phyloP scores from a whole-genome alignment of 2,113 vertebrate species.

The Heterotis niloticus region DNA sequence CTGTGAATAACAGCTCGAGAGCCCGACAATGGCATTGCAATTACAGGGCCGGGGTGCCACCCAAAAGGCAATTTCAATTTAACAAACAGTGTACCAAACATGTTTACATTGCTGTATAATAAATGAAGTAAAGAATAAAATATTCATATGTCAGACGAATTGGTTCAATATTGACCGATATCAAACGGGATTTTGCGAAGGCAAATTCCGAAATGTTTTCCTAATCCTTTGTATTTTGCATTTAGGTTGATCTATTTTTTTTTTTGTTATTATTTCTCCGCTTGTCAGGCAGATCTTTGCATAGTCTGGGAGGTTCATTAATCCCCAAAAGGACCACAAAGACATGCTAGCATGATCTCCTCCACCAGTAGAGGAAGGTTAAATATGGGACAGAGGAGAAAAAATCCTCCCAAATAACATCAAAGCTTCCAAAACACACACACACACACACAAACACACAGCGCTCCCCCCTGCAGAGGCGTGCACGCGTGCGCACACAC shows the following conservation, averaged over 20 bases:
- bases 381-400: not conserved
- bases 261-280: not conserved
- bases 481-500: not conserved
- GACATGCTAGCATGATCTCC: not conserved
- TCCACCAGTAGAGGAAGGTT: not conserved
- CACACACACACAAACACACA: not conserved
- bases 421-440: slow-evolving; percentile 3
- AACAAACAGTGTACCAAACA: not conserved
- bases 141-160: not conserved
- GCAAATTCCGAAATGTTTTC: not conserved
- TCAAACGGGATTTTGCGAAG: not conserved
- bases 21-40: not conserved
- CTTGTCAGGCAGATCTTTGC: not conserved
- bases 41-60: not conserved
- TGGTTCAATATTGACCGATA: not conserved
- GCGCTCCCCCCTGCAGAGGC: not conserved
- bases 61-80: not conserved
- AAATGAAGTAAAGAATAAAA: not conserved
- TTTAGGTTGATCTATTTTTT: not conserved
- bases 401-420: not conserved
- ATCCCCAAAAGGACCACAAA: not conserved
- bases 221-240: not conserved
- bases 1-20: not conserved
- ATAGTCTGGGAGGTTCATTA: slow-evolving; percentile 1
- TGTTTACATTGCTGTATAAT: not conserved